These are phyloP conservation scores for Disparrhopalites patrizii DNA, from an alignment of 2,888 invertebrate genomes.

Conservation along the genomic window DNA sequence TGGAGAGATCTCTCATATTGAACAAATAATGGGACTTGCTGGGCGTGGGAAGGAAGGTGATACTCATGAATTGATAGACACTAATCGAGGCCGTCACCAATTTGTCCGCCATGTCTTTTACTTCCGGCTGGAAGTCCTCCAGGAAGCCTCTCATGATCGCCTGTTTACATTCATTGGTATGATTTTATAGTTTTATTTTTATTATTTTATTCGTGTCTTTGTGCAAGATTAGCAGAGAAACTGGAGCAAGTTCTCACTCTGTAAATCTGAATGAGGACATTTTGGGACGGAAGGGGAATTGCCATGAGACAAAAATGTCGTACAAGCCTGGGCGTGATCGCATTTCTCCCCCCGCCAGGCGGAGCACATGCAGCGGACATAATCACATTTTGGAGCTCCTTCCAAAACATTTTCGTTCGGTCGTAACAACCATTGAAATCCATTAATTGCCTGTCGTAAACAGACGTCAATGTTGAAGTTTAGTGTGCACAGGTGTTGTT, in stretches of 20 bases:
- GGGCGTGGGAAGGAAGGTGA: conserved; percentile 81
- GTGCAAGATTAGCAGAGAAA: background rate
- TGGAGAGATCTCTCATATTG: conserved; percentile 84
- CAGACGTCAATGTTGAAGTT: too few species aligned
- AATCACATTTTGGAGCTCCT: conserved; percentile 76
- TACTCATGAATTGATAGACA: conserved; percentile 72
- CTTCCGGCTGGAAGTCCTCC: conserved; percentile 67
- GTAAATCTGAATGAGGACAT: conserved; percentile 73
- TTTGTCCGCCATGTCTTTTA: conserved; percentile 63
- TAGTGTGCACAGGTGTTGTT: too few species aligned
- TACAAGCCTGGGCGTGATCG: conserved; percentile 75
- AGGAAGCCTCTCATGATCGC: conserved; percentile 72
- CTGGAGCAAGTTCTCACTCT: conserved; percentile 54
- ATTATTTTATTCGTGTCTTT: background rate
- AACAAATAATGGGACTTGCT: conserved; percentile 90
- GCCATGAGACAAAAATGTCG: conserved; percentile 83
- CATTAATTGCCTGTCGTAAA: conserved; percentile 60
- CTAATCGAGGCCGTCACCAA: conserved; percentile 80
- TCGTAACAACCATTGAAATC: conserved; percentile 82
- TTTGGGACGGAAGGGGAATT: conserved; percentile 74
- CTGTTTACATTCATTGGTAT: conserved; percentile 54
- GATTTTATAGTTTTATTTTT: background rate
- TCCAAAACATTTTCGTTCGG: conserved; percentile 83
- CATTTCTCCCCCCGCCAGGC: conserved; percentile 84
- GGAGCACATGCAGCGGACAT: conserved; percentile 81